Conservation (phyloP, 1,140 invertebrate species). For the Drosophila setifemur region DNA sequence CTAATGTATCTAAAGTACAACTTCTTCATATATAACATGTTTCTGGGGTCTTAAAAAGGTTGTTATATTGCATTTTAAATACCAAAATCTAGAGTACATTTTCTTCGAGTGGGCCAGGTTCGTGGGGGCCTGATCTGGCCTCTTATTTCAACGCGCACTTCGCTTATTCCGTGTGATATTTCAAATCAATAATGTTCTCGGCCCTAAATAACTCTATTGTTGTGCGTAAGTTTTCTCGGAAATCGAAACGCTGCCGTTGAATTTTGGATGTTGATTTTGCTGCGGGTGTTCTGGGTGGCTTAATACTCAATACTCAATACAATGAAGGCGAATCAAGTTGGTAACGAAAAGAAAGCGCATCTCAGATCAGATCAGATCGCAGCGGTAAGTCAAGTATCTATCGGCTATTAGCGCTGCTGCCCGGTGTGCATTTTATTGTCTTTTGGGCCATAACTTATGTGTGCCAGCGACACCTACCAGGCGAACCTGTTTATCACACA, state of each 20-base stretch:
- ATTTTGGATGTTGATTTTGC: constrained; percentile 4
- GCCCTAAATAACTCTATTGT: constrained; percentile 79
- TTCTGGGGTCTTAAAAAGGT: no score
- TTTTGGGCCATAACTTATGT: constrained; percentile 72
- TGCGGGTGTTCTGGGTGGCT: constrained; percentile 65
- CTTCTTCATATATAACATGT: no score
- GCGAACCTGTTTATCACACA: constrained; percentile 78
- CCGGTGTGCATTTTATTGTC: constrained; percentile 81
- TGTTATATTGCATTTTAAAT: no score
- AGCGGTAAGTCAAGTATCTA: constrained; percentile 53
- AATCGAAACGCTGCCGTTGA: constrained; percentile 38
- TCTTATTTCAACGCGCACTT: constrained; percentile 70
- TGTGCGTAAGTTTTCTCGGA: constrained; percentile 71
- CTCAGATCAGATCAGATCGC: background rate
- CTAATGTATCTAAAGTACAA: no score
- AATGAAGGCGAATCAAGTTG: constrained; percentile 50
- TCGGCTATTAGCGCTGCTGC: constrained; percentile 74
- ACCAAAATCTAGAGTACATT: no score
- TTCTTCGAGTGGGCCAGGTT: background rate
- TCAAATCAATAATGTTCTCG: constrained; percentile 73
- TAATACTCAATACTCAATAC: constrained; percentile 11
- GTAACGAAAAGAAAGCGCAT: constrained; percentile 44
- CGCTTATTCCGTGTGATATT: constrained; percentile 64
- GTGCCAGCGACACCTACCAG: constrained; percentile 70
- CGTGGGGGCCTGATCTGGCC: constrained; percentile 36